Evolutionary conservation across 2,797 vertebrate species (phyloP), one percentile per base, ranked within the genome.

Genomic region (Microctenopoma steveboyesi): DNA sequence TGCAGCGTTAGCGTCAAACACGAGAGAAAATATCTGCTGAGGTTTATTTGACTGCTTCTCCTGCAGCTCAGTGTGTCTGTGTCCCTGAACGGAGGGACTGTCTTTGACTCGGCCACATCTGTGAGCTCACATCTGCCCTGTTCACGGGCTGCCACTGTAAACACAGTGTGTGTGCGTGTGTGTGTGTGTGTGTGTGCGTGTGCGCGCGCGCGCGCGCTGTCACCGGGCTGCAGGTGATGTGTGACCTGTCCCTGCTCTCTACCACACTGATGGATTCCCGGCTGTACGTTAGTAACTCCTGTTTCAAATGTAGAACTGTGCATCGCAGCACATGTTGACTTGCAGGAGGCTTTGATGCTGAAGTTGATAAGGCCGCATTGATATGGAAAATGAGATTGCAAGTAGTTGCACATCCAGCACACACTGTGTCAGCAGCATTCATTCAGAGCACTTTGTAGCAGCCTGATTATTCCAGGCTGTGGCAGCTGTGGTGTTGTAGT

Each of bases 31-130:
- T 22, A 14, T 4, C 5, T 33, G 30, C 7, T 7, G 30, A 33
- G 7, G 30, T 33, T 5, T 33, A 33, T 33, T 33, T 13, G 13
- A 12, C 4, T 42, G 13, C 11, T 42, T 13, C 12, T 42, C 4
- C 1, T 5, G 25, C 1, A 1, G 2, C 2, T 28, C 14, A 40
- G 3, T 33, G 10, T 46, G 27, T 11, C 10, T 43, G 28, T 43
- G 30, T 47, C 45, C 2, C 58, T 86, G 71, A 88, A 86, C 82
- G 74, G 78, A 78, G 13, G 27, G 69, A 86, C 79, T 87, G 82
- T 83, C 75, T 78, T 4, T 76, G 70, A 68, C 49, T 81, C 39
- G 78, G 74, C 61, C 74, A 39, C 64, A 76, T 80, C 70, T 52
- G 46, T 57, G 69, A 71, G 71, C 63, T 71, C 64, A 76, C 77